A percentile compares a stretch with the other conserved stretches of the same genome.
Evolutionary conservation across 2,797 vertebrate genomes (phyloP).

Genomic region (Vespertilio murinus): DNA sequence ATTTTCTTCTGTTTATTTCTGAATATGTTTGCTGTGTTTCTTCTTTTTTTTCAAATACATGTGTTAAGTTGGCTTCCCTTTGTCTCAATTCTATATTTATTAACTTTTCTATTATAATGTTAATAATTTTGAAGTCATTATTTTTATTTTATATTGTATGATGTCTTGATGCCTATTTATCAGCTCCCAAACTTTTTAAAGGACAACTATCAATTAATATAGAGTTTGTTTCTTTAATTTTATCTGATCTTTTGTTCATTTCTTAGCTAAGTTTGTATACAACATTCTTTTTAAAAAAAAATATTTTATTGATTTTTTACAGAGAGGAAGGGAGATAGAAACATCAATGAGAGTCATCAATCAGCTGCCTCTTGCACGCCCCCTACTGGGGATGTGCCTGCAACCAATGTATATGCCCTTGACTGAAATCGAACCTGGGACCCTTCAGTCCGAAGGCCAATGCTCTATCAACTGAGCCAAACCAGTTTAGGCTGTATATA

Average conservation of each 20-base stretch:
- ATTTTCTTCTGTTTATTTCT: constrained; percentile 44
- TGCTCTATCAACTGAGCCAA: too few relatives aligned
- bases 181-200: background rate
- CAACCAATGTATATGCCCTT: too few relatives aligned
- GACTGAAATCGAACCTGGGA: too few relatives aligned
- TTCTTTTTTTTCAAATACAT: background rate
- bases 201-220: background rate
- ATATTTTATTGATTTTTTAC: too few relatives aligned
- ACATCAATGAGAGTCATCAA: too few relatives aligned
- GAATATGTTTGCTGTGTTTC: background rate
- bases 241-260: background rate
- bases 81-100: background rate
- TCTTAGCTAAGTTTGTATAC: background rate
- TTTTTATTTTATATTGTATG: constrained; percentile 19
- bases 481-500: too few relatives aligned
- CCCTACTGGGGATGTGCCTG: too few relatives aligned
- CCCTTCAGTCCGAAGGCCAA: too few relatives aligned
- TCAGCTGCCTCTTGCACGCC: too few relatives aligned
- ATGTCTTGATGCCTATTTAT: background rate
- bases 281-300: too few relatives aligned
- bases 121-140: background rate
- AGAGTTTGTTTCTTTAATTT: background rate
- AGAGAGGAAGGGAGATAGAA: too few relatives aligned
- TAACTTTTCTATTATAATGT: background rate
- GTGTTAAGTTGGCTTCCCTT: background rate